Evolutionary conservation across 2,888 invertebrate species (phyloP), one percentile per base, ranked within the genome.

Genomic region (Nineta flava): DNA sequence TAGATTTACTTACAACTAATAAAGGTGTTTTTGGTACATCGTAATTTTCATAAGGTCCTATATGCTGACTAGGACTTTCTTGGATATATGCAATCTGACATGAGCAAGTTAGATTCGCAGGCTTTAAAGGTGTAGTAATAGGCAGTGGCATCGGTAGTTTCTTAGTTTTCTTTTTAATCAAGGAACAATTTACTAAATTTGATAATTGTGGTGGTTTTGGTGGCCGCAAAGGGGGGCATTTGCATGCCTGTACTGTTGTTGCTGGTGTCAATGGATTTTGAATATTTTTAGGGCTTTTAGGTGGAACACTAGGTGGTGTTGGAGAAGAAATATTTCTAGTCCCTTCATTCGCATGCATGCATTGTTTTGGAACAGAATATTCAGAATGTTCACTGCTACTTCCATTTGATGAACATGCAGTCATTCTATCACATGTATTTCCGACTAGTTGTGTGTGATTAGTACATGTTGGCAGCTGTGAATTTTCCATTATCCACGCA

Each of bases 21-120:
- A 63, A 69, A 67, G 71, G 73, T 53, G 71, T 67, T 66, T 80
- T 82, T 53, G 87, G 87, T 53, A 87, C 70, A 61, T 87, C 87
- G 62, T 87, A 87, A 63, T 87, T 87, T 64, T 85, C 83, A 59
- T 83, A 84, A 2, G 81, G 78, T 32, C 77, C 77, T 41, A 74
- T 67, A 64, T 69, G 70, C 13, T 68, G 59, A 54, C 70, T 70
- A 49, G 48, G 52, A 48, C 54, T 55, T 55, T 64, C 65, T 38
- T 57, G 54, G 43, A 57, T 53, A 46, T 57, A 56, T 34, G 66
- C 62, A 50, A 65, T 62, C 55, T 70, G 67, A 70, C 71, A 59
- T 9, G 55, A 53, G 53, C 67, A 68, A 1, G 57, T 56, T 51
- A 66, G 66, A 17, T 58, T 55, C 21, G 60, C 49, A 15, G 51